Percentiles rank a stretch among this genome's conserved stretches.
Conservation (phyloP, 2,113 vertebrate species). For the Pycnonotus jocosus region DNA sequence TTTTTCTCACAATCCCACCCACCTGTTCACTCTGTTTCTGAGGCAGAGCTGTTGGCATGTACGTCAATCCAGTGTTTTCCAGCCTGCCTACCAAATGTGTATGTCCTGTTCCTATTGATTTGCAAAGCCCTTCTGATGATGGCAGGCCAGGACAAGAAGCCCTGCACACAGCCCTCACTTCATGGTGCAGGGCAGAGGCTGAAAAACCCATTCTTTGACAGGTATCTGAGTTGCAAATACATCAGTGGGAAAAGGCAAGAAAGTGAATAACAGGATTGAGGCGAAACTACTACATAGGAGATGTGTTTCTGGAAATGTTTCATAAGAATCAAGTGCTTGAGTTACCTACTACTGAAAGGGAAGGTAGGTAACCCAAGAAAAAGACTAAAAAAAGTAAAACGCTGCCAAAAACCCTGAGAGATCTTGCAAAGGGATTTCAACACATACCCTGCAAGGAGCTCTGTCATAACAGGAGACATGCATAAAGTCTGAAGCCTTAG, state of each 20-base stretch:
- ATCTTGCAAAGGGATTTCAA: neutral
- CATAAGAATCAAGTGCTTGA: neutral
- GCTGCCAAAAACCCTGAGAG: neutral
- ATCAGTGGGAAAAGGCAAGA: neutral
- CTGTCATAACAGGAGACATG: neutral
- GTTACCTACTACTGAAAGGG: neutral
- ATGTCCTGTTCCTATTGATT: neutral
- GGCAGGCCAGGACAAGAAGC: neutral
- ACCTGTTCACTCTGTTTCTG: neutral
- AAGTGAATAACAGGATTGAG: neutral
- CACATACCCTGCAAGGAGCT: neutral
- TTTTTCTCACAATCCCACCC: neutral
- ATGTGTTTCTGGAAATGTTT: neutral
- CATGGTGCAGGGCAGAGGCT: neutral
- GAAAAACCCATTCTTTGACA: neutral
- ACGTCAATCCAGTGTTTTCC: neutral
- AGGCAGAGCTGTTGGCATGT: neutral
- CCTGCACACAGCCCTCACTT: neutral
- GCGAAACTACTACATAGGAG: rapidly evolving
- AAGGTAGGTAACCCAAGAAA: neutral
- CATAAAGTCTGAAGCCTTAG: neutral
- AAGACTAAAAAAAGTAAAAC: neutral
- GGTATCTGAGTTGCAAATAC: neutral
- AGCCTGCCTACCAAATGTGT: neutral
- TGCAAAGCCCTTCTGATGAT: neutral